These are phyloP conservation scores for Xanthorhoe designata DNA, from an alignment of 2,888 invertebrate species.

Conservation along the genomic window DNA sequence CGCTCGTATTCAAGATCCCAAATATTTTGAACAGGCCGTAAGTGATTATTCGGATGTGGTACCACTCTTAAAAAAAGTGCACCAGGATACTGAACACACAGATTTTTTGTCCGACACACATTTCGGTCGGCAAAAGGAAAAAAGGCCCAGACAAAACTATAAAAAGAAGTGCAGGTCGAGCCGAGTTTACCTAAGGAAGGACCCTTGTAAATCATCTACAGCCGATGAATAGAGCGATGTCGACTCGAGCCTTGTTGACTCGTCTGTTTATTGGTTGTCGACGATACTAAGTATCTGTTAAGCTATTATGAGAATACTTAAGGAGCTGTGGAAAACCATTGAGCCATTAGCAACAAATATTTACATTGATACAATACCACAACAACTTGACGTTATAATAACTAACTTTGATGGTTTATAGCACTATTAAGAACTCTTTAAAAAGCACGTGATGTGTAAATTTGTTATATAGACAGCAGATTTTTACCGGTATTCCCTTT, in stretches of 20 bases:
- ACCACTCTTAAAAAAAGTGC: conserved; percentile 81
- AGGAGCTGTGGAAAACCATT: conserved; percentile 52
- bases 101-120: conserved; percentile 79
- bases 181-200: conserved; percentile 84
- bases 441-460: conserved; percentile 7
- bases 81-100: conserved; percentile 81
- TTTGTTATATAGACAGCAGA: conserved; percentile 14
- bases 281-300: conserved; percentile 79
- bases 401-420: not conserved
- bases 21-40: conserved; percentile 83
- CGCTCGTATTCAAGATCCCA: conserved; percentile 76
- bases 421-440: not conserved
- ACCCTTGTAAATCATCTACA: conserved; percentile 85
- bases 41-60: conserved; percentile 85
- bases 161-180: conserved; percentile 82
- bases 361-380: conserved; percentile 28
- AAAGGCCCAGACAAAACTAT: conserved; percentile 80
- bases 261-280: conserved; percentile 81
- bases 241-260: conserved; percentile 80
- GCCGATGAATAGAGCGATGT: conserved; percentile 76
- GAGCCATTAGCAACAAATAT: conserved; percentile 48
- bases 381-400: conserved; percentile 6
- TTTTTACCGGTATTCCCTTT: conserved; percentile 38
- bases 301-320: conserved; percentile 72
- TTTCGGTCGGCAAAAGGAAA: conserved; percentile 79